phyloP scores from a whole-genome alignment of 2,797 vertebrate species.

The Chiroxiphia lanceolata region DNA sequence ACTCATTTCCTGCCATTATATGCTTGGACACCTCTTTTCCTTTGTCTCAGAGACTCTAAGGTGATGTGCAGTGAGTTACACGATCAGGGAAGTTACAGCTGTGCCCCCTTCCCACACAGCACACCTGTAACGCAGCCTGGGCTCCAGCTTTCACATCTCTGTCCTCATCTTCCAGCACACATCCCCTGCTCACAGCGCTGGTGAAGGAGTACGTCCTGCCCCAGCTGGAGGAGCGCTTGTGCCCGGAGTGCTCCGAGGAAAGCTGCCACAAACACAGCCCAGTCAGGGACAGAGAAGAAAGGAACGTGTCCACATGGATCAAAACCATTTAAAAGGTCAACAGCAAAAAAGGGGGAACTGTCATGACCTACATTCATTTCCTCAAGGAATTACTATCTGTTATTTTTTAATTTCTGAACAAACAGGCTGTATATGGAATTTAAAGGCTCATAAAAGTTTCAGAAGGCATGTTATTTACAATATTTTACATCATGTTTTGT shows the following conservation, averaged over 20 bases:
- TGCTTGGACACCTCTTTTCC: neutral
- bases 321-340: neutral
- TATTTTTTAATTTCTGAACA: neutral
- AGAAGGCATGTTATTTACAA: neutral
- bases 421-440: neutral
- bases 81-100: rapidly evolving
- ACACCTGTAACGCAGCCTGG: slow-evolving; percentile 91
- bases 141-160: slow-evolving; percentile 88
- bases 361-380: neutral
- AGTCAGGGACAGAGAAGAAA: neutral
- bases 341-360: neutral
- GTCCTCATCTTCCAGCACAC: slow-evolving; percentile 88
- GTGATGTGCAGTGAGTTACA: rapidly evolving
- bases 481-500: neutral
- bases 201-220: slow-evolving; percentile 96
- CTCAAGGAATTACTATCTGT: neutral
- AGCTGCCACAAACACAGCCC: slow-evolving; percentile 62
- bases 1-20: neutral
- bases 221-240: slow-evolving; percentile 95
- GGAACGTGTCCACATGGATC: rapidly evolving
- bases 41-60: rapidly evolving
- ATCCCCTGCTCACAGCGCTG: slow-evolving; percentile 92
- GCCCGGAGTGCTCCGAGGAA: slow-evolving; percentile 79
- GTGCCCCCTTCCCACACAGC: neutral
- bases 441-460: neutral